Base-by-base conservation (phyloP, 1,140 invertebrate genomes). In the Formica selysi region DNA sequence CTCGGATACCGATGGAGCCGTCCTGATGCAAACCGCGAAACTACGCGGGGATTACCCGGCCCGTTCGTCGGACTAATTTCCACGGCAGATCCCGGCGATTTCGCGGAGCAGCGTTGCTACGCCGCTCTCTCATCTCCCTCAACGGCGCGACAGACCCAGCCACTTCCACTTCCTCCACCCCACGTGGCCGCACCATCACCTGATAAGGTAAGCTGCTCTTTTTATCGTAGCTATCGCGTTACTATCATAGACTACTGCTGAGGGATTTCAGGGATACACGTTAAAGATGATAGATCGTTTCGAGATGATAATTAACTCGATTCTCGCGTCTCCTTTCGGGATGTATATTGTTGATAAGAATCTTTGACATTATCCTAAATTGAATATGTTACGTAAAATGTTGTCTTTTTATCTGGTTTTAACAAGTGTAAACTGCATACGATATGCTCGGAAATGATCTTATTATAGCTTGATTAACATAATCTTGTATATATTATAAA, bases 171-270 rank as follows among this genome's bases (percentile, higher is more conserved):
- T 90, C 92, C 92, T 92, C 94, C 94, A 94, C 94, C 91, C 91
- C 91, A 93, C 93, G 92, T 94, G 92, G 94, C 89, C 93, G 93
- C 93, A 93, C 88, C 88, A 94, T 91, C 87, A 94, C 92, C 94
- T 94, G 91, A 94, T 94, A 94, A 94, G 93, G 93, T 94, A 79
- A 85, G 29, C 16, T 51, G 5, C 13, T 51, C 48, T 51, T 13
- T 41, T 36, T 22, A 22, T 65, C 44, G 38, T 32, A 44, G 10
- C 6, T n/a, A 26, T 19, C 8, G 13, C 8, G 13, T 32, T 64
- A 1, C 26, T 26, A 0, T n/a, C 26, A 1, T 19, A 57, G 0
- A 11, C 57, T 71, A 22, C 16, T 36, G 7, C 4, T 29, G 26
- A 19, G 22, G 13, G n/a, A 38, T 57, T 26, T 6, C 32, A 16